Conservation (phyloP, 2,797 vertebrate species). For the Crenichthys baileyi region DNA sequence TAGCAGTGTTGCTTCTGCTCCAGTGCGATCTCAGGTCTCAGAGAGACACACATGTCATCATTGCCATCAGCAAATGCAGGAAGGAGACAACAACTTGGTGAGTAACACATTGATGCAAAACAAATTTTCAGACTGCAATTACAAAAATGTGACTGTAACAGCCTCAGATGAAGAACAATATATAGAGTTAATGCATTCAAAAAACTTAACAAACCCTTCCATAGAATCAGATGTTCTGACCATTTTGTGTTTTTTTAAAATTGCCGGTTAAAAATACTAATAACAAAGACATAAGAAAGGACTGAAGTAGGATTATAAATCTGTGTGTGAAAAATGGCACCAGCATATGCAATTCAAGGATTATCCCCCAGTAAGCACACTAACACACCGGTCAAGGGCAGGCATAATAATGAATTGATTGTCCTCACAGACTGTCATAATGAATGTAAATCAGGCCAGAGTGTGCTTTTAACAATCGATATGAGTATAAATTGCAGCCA, state of each 20-base stretch:
- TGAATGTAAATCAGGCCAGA: conserved; percentile 74
- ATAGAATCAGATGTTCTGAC: neutral
- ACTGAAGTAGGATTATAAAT: conserved; percentile 11
- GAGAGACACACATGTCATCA: conserved; percentile 38
- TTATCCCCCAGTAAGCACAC: conserved; percentile 68
- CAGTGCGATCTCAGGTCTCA: conserved; percentile 45
- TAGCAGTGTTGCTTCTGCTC: conserved; percentile 63
- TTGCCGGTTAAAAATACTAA: neutral
- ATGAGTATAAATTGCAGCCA: conserved; percentile 61
- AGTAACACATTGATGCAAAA: conserved; percentile 46
- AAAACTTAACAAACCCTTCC: too few relatives aligned
- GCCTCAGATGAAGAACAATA: neutral
- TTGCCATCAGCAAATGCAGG: conserved; percentile 56
- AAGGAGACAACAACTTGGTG: conserved; percentile 8
- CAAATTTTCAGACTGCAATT: conserved; percentile 29
- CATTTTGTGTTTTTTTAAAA: neutral
- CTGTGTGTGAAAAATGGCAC: conserved; percentile 48
- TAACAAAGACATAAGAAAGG: neutral
- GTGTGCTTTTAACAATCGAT: conserved; percentile 74
- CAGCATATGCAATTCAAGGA: conserved; percentile 36
- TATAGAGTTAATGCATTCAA: neutral
- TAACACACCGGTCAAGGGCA: conserved; percentile 71
- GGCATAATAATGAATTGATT: conserved; percentile 75
- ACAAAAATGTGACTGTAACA: neutral
- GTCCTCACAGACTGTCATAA: conserved; percentile 75